Evolutionary conservation across 2,797 vertebrate species (phyloP).

Genomic region (Mustela erminea): DNA sequence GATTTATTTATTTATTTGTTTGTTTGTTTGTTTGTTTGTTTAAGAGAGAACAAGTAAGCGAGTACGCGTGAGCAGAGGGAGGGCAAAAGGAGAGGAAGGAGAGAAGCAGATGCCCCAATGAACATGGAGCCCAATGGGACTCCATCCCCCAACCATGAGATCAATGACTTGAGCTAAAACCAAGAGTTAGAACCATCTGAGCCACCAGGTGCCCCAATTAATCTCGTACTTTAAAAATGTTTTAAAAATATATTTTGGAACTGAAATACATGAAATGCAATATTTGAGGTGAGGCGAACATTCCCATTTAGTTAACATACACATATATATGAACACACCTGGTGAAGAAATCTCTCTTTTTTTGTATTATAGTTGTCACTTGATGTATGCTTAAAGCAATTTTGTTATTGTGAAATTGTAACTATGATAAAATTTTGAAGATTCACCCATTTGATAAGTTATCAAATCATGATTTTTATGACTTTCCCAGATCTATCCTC

Average conservation of each 20-base stretch:
- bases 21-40: not conserved
- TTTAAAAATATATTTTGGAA: not conserved
- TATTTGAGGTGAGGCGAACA: not conserved
- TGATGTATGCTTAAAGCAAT: conserved; percentile 6
- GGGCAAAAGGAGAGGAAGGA: not conserved
- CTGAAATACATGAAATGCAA: conserved; percentile 16
- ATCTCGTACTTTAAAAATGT: conserved; percentile 26
- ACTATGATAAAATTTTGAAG: not conserved
- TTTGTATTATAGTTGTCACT: conserved; percentile 15
- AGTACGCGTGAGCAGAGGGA: not conserved
- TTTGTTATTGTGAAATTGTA: not conserved
- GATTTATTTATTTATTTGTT: not conserved
- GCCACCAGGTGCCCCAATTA: not conserved
- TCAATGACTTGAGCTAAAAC: not conserved
- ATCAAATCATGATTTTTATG: not conserved
- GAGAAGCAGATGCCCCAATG: not conserved
- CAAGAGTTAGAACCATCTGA: not conserved
- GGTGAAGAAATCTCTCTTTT: not conserved
- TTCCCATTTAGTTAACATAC: not conserved
- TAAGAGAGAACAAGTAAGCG: not conserved
- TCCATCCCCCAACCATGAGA: not conserved
- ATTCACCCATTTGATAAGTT: conserved; percentile 20
- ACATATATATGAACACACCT: not conserved
- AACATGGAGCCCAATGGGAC: not conserved
- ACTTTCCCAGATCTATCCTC: not conserved